Evolutionary conservation across 2,113 vertebrate genomes (phyloP), one percentile per base, ranked within the genome.

Genomic region (Neolamprologus modestus): DNA sequence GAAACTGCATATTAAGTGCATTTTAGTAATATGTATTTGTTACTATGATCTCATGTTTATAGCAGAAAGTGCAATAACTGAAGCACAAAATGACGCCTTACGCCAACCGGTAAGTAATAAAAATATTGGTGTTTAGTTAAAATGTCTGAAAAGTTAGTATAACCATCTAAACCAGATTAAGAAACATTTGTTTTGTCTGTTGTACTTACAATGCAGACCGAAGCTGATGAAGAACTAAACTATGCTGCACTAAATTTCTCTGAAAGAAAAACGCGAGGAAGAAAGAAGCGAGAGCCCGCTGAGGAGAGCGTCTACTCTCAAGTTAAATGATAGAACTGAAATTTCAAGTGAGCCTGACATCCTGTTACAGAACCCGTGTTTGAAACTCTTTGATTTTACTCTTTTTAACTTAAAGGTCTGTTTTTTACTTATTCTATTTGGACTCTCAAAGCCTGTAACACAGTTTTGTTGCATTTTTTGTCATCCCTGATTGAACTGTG

Each of bases 391-490:
- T 71, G 66, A 14, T 71, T 42, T 9, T 71, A 9, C 21, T 4
- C n/a, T 71, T 14, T 42, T 71, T 68, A 37, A 17, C 17, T 40
- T 40, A 68, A 42, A 24, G 1, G 37, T 24, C 13, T 71, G 66
- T 9, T 0, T 42, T 24, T 71, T 14, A 24, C n/a, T 42, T 14
- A 71, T 71, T 42, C 0, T 9, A 24, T 42, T 42, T 42, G 66
- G 35, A 6, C n/a, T 24, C 5, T 71, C n/a, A 40, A 42, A 71
- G 2, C 35, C 63, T 0, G 0, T 8, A 40, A 40, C 63, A 40
- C 0, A 37, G 1, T 24, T 71, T 71, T 9, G 0, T 14, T 42
- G 66, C 11, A 24, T 0, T 40, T 68, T 68, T 40, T 24, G n/a
- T 2, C 37, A 42, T 71, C 66, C 5, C 37, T 24, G n/a, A 6